Evolutionary conservation across 2,113 vertebrate genomes (phyloP), one percentile per base, ranked within the genome.

Genomic region (Proteles cristata): DNA sequence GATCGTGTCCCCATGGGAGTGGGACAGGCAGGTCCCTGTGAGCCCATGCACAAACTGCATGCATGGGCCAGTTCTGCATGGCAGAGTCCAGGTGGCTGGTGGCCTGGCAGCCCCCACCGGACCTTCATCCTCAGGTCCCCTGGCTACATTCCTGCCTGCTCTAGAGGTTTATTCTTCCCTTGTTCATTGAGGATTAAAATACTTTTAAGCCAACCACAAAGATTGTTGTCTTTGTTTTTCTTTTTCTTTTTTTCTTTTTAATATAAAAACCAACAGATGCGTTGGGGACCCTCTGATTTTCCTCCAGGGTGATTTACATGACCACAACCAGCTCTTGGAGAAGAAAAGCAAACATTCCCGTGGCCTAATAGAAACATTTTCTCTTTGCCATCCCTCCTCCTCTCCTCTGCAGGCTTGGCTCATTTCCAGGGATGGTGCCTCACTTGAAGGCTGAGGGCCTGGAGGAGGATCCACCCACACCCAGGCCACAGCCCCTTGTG

Each of bases 141-240:
- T 73, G 68, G 94, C 93, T 6, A 0, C 90, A 93, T 94, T 96
- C 96, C 93, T 68, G 73, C 63, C 93, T 83, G 68, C 94, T 86
- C 91, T 43, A 5, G 82, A 92, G 88, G 63, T 83, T 97, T 97
- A 94, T 68, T 87, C 97, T 92, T 89, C 80, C 86, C 90, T 93
- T 93, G 87, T 65, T 93, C 97, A 96, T 55, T 95, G 95, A 96
- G 94, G 97, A 97, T 88, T 92, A 96, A 98, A 97, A 98, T 94
- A 97, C 87, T 97, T 98, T 90, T 68, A 94, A 96, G 86, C 87
- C 39, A 0, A 97, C 97, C 96, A 92, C 96, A 96, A 93, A 98
- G 96, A 96, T 74, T 90, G 83, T 87, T 97, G 96, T 96, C 97
- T 97, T 97, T 93, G 53, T 74, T 84, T 85, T 71, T 74, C 55